Base-by-base conservation (phyloP, 2,888 invertebrate species). In the Diarsia rubi region DNA sequence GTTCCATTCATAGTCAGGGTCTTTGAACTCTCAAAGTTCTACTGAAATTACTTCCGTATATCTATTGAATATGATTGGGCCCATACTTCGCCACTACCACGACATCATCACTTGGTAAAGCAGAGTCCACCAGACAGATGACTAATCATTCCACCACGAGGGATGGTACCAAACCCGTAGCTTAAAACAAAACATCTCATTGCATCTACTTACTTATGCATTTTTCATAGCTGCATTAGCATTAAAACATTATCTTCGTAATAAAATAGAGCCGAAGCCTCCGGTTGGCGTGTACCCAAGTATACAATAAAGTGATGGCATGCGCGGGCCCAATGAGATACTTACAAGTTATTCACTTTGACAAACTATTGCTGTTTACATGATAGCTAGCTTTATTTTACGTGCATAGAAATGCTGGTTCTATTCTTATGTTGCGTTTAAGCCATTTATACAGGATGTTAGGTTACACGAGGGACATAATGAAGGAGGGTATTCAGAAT, bases 241-340 rank as follows among this genome's bases (percentile, higher is more conserved):
- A 49, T 70, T 11, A 69, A 69, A 73, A 68, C 68, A 71, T 66
- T 59, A 69, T 77, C 57, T 63, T 59, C 60, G 54, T 73, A 83
- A 78, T 66, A 69, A 74, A 81, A 66, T 68, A 31, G 72, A 68
- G 60, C 45, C 75, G 52, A 64, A 24, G 21, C 19, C 63, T 65
- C 71, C 73, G 77, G 75, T 82, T 86, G 85, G 86, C 85, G 57
- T 12, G 63, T 27, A 62, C 73, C 84, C 86, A 85, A 86, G 77
- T 78, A 59, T 65, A 49, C 37, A 44, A 81, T 73, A 81, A 72
- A 78, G 71, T 59, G 45, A 69, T 45, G 52, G 54, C 69, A 78
- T 59, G 64, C 79, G 69, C 60, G 70, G 24, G 37, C 62, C 52
- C 66, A 73, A 74, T 73, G 69, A 70, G 57, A 52, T 63, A 72